A percentile compares a stretch with the other conserved stretches of the same genome.
These are phyloP conservation scores for Scatophagus argus DNA, from an alignment of 2,113 vertebrate genomes.

Conservation along the genomic window DNA sequence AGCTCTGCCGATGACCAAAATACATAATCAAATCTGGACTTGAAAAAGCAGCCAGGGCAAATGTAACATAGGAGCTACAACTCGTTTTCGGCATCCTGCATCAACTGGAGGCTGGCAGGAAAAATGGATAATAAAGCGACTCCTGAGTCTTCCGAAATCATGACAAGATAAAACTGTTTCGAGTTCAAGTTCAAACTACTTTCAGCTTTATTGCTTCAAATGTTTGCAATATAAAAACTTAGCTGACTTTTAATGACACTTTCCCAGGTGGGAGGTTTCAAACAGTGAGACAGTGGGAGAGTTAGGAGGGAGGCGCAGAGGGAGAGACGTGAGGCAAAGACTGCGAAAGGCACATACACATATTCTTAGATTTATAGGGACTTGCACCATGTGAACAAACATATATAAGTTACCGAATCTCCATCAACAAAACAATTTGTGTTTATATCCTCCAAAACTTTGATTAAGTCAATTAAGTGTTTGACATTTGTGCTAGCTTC, in stretches of 20 bases:
- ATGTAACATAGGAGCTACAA: constrained; percentile 38
- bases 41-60: constrained; percentile 12
- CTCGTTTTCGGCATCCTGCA: constrained; percentile 20
- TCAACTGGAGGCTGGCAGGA: constrained; percentile 25
- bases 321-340: too few relatives aligned
- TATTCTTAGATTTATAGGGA: too few relatives aligned
- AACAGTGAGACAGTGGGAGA: not conserved
- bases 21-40: constrained; percentile 10
- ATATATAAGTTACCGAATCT: too few relatives aligned
- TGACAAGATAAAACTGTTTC: not conserved
- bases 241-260: not conserved
- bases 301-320: too few relatives aligned
- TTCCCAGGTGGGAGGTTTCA: not conserved
- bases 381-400: too few relatives aligned
- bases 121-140: constrained; percentile 1
- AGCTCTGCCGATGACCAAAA: constrained; percentile 11
- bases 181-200: not conserved
- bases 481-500: not conserved
- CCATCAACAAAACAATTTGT: too few relatives aligned
- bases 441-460: not conserved
- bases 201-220: not conserved
- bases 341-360: too few relatives aligned
- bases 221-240: not conserved
- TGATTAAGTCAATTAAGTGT: not conserved
- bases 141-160: constrained; percentile 21